A percentile compares a stretch with the other conserved stretches of the same genome.
Evolutionary conservation across 2,113 vertebrate genomes (phyloP).

Genomic region (Gambusia holbrooki): DNA sequence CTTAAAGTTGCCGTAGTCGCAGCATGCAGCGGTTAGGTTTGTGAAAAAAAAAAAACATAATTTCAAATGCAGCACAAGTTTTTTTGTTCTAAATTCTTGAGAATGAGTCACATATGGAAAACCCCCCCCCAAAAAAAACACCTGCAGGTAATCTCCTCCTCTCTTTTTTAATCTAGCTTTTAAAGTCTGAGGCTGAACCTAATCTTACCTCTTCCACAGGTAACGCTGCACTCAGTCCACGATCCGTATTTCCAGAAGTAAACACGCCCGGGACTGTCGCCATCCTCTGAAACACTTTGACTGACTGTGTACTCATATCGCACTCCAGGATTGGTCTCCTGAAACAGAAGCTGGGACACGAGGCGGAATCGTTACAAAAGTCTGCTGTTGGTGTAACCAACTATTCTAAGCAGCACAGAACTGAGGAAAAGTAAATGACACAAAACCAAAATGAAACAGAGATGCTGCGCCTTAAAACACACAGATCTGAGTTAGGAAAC

Average conservation of each 20-base stretch:
- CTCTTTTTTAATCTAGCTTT: rapidly evolving
- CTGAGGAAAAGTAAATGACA: neutral
- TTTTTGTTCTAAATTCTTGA: neutral
- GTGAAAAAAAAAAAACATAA: too few relatives aligned
- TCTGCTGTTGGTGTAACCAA: neutral
- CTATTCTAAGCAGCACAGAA: neutral
- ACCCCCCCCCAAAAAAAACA: neutral
- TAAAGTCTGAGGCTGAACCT: neutral
- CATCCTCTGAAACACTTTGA: constrained; percentile 59
- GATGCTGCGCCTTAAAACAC: neutral
- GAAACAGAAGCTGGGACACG: constrained; percentile 88
- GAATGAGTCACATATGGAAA: neutral
- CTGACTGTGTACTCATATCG: constrained; percentile 93
- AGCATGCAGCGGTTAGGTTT: neutral
- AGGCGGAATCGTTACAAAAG: neutral
- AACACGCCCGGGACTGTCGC: constrained; percentile 44
- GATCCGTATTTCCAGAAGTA: constrained; percentile 90
- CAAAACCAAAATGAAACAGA: neutral
- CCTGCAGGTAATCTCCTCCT: neutral
- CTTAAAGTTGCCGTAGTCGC: neutral
- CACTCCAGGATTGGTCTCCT: constrained; percentile 92
- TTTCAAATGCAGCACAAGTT: neutral
- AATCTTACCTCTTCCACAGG: constrained; percentile 88
- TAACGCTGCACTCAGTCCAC: constrained; percentile 90
- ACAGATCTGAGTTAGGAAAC: neutral